Conservation (phyloP, 2,888 invertebrate species). For the Agrypnus murinus region DNA sequence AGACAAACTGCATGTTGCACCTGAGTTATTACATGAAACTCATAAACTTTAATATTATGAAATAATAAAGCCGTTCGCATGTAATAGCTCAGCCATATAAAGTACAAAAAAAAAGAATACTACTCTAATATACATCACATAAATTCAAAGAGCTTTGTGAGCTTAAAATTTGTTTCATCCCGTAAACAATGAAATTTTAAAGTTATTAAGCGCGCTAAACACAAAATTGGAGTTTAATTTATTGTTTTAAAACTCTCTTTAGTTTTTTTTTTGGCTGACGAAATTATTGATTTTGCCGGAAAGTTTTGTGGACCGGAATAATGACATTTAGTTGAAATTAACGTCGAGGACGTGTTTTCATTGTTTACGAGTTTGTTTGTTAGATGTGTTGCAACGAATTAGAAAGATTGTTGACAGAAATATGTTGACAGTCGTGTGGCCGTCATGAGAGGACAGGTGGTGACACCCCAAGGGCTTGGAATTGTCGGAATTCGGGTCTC, state of each 20-base stretch:
- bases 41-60: constrained; percentile 3
- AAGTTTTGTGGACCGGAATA: background rate
- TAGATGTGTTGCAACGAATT: constrained; percentile 52
- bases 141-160: constrained; percentile 47
- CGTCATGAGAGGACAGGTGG: constrained; percentile 98
- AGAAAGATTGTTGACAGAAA: constrained; percentile 60
- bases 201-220: constrained; percentile 17
- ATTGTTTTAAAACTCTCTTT: constrained; percentile 13
- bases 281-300: constrained; percentile 15
- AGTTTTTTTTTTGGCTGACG: constrained; percentile 22
- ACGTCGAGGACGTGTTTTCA: constrained; percentile 48
- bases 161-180: constrained; percentile 42
- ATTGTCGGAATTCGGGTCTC: constrained; percentile 98
- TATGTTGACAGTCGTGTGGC: constrained; percentile 91
- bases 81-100: constrained; percentile 41
- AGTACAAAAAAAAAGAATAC: constrained; percentile 31
- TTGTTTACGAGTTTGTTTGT: constrained; percentile 55
- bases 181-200: constrained; percentile 46
- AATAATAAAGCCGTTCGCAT: constrained; percentile 22
- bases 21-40: constrained; percentile 44
- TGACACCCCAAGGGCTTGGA: constrained; percentile 94
- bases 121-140: constrained; percentile 36
- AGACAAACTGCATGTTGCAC: constrained; percentile 54
- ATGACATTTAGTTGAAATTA: constrained; percentile 8
- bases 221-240: constrained; percentile 27